Base-by-base conservation (phyloP, 2,888 invertebrate genomes). In the Mesorhabditis belari region DNA sequence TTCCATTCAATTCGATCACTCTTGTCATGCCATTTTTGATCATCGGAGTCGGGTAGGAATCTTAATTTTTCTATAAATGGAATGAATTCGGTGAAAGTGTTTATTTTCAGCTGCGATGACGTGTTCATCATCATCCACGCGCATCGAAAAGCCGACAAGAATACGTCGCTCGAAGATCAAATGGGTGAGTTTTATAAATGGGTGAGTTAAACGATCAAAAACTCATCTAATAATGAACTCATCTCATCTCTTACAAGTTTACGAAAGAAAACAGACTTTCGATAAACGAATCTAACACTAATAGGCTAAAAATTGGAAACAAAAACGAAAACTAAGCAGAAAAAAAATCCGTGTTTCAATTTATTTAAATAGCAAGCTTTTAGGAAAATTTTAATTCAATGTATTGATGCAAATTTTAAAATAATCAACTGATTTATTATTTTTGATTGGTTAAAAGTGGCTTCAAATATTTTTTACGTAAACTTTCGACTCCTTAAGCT, bases 21-120 rank as follows among this genome's bases (percentile, higher is more conserved):
- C 56, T 76, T 9, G 73, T 76, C n/a, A 74, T 76, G 74, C 76
- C 76, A 6, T 76, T 76, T 55, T 57, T 76, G 6, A 74, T 76
- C 53, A 74, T 76, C 50, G 74, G 73, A 19, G 73, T 76, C 5
- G 76, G 76, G 6, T 71, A 35, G 17, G 35, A n/a, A n/a, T n/a
- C n/a, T n/a, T n/a, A n/a, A n/a, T n/a, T n/a, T n/a, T n/a, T n/a
- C n/a, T n/a, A n/a, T n/a, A 44, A 12, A 17, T 44, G 44, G 44
- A 44, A 12, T 9, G 44, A 17, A 44, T 12, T 44, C 9, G 44
- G n/a, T n/a, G n/a, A n/a, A n/a, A n/a, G n/a, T n/a, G n/a, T n/a
- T n/a, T n/a, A n/a, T 35, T 12, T 35, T 35, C 17, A 35, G 35
- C 6, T 35, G 68, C 35, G 76, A 76, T 49, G 76, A 76, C 62